A percentile compares a stretch with the other conserved stretches of the same genome.
phyloP scores from a whole-genome alignment of 2,888 invertebrate genomes.

The Leucania comma region DNA sequence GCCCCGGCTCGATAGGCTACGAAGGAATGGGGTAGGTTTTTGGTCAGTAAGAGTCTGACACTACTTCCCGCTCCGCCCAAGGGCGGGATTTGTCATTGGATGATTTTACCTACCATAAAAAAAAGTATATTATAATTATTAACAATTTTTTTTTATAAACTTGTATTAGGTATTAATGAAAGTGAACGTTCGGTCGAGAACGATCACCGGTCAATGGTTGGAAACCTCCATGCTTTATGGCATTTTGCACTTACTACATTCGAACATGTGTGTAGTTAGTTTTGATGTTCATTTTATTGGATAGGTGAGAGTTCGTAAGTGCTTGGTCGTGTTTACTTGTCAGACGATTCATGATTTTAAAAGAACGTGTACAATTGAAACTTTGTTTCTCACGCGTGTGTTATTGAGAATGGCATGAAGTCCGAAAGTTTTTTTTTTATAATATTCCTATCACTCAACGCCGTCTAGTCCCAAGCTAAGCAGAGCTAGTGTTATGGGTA shows the following conservation, averaged over 20 bases:
- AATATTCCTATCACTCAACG: too few relatives aligned
- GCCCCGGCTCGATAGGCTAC: too few relatives aligned
- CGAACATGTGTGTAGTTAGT: neutral
- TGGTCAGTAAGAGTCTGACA: too few relatives aligned
- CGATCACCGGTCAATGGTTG: neutral
- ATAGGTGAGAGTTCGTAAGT: constrained; percentile 10
- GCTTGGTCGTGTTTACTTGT: neutral
- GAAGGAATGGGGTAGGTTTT: too few relatives aligned
- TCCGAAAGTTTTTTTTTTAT: neutral
- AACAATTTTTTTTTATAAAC: too few relatives aligned
- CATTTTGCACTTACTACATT: neutral
- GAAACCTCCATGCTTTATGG: constrained; percentile 1
- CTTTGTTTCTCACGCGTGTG: neutral
- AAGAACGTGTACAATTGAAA: neutral
- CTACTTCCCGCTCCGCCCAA: too few relatives aligned
- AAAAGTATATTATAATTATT: too few relatives aligned
- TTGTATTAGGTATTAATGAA: neutral
- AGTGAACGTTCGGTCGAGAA: neutral
- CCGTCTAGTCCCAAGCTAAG: too few relatives aligned
- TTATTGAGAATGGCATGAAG: neutral
- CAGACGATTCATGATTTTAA: neutral
- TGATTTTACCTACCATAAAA: too few relatives aligned
- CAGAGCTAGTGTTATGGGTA: too few relatives aligned
- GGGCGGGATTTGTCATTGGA: too few relatives aligned
- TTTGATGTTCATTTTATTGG: constrained; percentile 19